A percentile compares a stretch with the other conserved stretches of the same genome.
These are phyloP conservation scores for Pseudolycoriella hygida DNA, from an alignment of 2,888 invertebrate species.

Conservation along the genomic window DNA sequence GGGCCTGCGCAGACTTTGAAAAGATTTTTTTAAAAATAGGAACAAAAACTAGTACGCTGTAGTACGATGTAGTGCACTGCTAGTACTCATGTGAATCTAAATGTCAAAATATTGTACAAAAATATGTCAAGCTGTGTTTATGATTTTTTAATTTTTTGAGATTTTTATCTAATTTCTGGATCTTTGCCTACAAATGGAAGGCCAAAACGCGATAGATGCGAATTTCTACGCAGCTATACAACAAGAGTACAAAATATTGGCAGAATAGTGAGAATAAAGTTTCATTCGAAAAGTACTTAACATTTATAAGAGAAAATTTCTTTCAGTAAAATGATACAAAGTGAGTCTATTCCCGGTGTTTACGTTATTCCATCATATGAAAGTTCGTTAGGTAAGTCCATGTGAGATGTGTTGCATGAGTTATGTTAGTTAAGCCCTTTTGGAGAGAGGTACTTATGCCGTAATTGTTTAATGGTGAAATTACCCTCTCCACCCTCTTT, in stretches of 20 bases:
- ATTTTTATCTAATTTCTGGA: not conserved
- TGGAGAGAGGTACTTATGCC: no score
- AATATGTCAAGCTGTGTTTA: no score
- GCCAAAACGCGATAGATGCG: not conserved
- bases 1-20: no score
- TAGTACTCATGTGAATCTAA: no score
- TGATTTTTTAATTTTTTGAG: not conserved
- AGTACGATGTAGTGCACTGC: no score
- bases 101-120: no score
- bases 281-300: not conserved
- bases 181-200: no score
- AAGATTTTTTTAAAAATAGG: no score
- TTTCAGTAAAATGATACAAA: slow-evolving; percentile 61
- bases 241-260: slow-evolving; percentile 78
- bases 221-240: slow-evolving; percentile 41
- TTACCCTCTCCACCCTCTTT: not conserved
- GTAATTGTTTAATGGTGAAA: no score
- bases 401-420: not conserved
- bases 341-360: slow-evolving; percentile 71
- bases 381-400: slow-evolving; percentile 50
- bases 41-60: no score
- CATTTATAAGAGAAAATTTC: slow-evolving; percentile 2
- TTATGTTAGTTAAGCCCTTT: not conserved
- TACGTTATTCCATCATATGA: slow-evolving; percentile 86
- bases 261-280: slow-evolving; percentile 65